Base-by-base conservation (phyloP, 2,888 invertebrate genomes). In the Mythimna ferrago region DNA sequence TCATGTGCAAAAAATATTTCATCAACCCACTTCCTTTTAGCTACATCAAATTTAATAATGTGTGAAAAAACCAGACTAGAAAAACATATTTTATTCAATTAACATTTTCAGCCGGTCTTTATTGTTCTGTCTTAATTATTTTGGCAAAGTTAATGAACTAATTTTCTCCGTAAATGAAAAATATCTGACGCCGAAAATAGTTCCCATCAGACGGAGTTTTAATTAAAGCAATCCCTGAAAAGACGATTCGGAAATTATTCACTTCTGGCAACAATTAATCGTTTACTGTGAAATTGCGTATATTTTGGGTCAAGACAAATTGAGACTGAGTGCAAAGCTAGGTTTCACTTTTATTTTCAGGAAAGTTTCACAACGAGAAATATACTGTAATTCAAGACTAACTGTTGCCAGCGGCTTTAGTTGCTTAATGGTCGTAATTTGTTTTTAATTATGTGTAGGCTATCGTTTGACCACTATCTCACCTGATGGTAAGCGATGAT, bases 211-310 rank as follows among this genome's bases (percentile, higher is more conserved):
- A 53, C 41, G 19, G 66, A 41, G 53, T 70, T 82, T 80, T 75
- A 83, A 81, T 83, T 83, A 83, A 83, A 80, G 57, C 41, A 44
- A 53, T 71, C 14, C 58, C 57, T 14, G n/a, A 38, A 65, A 80
- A 14, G n/a, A 54, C 66, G 2, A 51, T 71, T 74, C n/a, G 44
- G 61, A 68, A 68, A 80, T 80, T 80, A 74, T 71, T 83, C 35
- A 65, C 51, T 65, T 44, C 67, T 62, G 54, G 41, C 21, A 26
- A 58, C 62, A 66, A 32, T 66, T 66, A 51, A 80, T 66, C 58
- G 21, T 60, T 41, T 35, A 61, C 14, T 63, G 41, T 1, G 5
- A 60, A 64, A 76, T 79, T 14, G 38, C 9, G 38, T 75, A 48
- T 10, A 11, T 53, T 76, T 63, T 32, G 21, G 11, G n/a, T 41